Evolutionary conservation across 1,140 invertebrate genomes (phyloP), one percentile per base, ranked within the genome.

Genomic region (Pogonomyrmex californicus): DNA sequence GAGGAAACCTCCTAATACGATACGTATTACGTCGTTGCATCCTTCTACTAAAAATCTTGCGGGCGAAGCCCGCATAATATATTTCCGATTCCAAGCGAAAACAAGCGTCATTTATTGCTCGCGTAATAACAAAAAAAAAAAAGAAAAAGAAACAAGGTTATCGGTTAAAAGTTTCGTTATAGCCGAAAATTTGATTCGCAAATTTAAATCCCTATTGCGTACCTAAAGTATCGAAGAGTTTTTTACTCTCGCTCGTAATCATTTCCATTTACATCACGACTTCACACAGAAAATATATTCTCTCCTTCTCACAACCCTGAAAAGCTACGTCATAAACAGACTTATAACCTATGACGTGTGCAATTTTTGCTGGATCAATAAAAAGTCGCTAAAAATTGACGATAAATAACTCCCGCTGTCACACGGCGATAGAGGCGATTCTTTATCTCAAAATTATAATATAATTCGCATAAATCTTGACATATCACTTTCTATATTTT

Each of bases 271-370:
- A 63, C 33, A 70, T 9, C 51, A 6, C 33, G 17, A 51, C 51
- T 66, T 38, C 23, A 47, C 51, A 30, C 78, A n/a, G 7, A 30
- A 71, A 58, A 33, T 58, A 44, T n/a, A 33, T 5, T 81, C 4
- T 5, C 41, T 49, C 10, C 44, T 38, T 30, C 65, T 68, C 9
- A 7, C 77, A 79, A 14, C 47, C n/a, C 51, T 38, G 47, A 70
- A 81, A 70, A 70, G 54, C n/a, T 56, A 49, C 68, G 33, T 75
- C 51, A 36, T 30, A 2, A 2, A 41, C 33, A 10, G 30, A 83
- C 54, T 30, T 83, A 79, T 83, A 23, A 54, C 66, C 66, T 73
- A 75, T 75, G 79, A 83, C 54, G 79, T 70, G 78, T 60, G 68
- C 56, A 38, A 83, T 73, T 83, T 83, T 75, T 38, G n/a, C 54